Evolutionary conservation across 2,797 vertebrate species (phyloP).

Genomic region (Margarornis squamiger): DNA sequence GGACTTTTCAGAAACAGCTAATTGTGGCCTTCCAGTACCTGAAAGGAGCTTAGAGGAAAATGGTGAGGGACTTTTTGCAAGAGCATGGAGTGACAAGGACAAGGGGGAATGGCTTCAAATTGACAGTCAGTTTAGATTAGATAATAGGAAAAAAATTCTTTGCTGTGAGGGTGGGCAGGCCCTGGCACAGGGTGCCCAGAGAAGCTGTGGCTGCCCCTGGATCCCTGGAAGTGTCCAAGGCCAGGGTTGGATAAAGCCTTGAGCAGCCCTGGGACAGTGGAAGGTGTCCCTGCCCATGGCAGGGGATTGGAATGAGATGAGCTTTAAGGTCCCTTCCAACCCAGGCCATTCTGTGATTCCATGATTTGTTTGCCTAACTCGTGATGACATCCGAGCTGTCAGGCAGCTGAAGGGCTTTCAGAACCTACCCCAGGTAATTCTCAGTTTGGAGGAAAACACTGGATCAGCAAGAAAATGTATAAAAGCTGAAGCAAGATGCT

Average conservation of each 20-base stretch:
- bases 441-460: neutral
- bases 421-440: neutral
- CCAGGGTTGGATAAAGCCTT: neutral
- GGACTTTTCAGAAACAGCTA: neutral
- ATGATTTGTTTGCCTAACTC: neutral
- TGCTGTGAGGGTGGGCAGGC: neutral
- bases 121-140: neutral
- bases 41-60: neutral
- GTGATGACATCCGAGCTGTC: fast-evolving
- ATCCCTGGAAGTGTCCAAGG: neutral
- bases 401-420: neutral
- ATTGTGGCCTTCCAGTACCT: neutral
- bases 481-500: neutral
- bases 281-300: neutral
- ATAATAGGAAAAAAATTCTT: neutral
- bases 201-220: neutral
- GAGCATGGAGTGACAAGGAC: neutral
- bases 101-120: neutral
- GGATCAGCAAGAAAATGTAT: neutral
- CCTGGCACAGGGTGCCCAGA: neutral
- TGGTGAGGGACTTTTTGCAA: neutral
- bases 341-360: neutral
- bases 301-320: neutral
- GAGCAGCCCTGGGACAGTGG: neutral
- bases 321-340: neutral